Conservation (phyloP, 2,888 invertebrate genomes). For the Zootermopsis nevadensis region DNA sequence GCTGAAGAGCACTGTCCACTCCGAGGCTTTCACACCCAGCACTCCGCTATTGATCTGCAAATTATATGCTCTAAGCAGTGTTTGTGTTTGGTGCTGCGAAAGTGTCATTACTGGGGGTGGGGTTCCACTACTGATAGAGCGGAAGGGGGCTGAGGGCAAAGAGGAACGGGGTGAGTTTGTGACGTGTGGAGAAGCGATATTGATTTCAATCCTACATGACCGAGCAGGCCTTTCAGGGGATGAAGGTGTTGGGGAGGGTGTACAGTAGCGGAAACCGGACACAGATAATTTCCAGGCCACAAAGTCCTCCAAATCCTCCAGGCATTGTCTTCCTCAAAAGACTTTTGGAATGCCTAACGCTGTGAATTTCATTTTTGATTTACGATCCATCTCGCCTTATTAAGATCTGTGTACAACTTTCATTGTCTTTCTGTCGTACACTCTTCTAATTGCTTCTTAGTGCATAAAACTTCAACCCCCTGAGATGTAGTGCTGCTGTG, state of each 20-base stretch:
- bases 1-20: not conserved
- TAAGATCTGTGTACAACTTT: no score
- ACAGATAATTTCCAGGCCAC: not conserved
- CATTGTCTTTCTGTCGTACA: no score
- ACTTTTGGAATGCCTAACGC: not conserved
- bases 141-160: not conserved
- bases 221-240: constrained; percentile 22
- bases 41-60: constrained; percentile 14
- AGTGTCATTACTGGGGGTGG: not conserved
- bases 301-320: not conserved
- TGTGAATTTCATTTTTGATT: no score
- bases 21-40: not conserved
- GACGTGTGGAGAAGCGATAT: constrained; percentile 30
- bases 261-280: not conserved
- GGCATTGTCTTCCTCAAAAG: not conserved
- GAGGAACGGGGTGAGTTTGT: not conserved
- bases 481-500: no score
- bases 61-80: constrained; percentile 20
- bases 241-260: not conserved
- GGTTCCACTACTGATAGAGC: not conserved
- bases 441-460: no score
- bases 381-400: no score
- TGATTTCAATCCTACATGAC: constrained; percentile 32
- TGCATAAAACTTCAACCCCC: no score
- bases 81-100: constrained; percentile 5